Evolutionary conservation across 2,113 vertebrate genomes (phyloP).

Genomic region (Vulpes vulpes): DNA sequence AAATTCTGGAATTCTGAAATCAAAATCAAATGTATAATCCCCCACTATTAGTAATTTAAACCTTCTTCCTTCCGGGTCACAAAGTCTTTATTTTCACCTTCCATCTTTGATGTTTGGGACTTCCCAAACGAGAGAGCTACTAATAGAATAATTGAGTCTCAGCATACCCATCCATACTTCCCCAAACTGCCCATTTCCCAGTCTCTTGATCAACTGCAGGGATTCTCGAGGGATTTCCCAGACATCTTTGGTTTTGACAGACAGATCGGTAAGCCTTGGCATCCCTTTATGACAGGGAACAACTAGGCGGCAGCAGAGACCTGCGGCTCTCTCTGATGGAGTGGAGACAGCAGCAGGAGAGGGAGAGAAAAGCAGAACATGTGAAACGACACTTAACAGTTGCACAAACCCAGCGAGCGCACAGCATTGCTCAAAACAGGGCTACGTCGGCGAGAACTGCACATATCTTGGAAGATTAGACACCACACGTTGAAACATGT

Average conservation of each 20-base stretch:
- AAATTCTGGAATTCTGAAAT: conserved; percentile 75
- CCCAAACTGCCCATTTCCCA: conserved; percentile 99
- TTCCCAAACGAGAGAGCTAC: conserved; percentile 82
- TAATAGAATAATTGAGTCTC: conserved; percentile 84
- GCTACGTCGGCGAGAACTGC: conserved; percentile 82
- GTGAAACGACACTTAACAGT: conserved; percentile 85
- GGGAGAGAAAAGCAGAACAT: conserved; percentile 87
- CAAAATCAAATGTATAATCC: conserved; percentile 17
- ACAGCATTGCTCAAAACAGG: conserved; percentile 77
- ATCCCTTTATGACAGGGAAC: conserved; percentile 99
- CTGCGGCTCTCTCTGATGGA: conserved; percentile 96
- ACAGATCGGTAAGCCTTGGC: conserved; percentile 98
- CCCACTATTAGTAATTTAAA: conserved; percentile 13
- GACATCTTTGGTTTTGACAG: conserved; percentile 99
- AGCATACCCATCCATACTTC: conserved; percentile 99
- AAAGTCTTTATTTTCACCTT: conserved; percentile 85
- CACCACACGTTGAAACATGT: conserved; percentile 76
- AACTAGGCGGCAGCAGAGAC: conserved; percentile 98
- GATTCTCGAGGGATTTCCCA: conserved; percentile 99
- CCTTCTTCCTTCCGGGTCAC: background rate
- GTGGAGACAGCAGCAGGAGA: conserved; percentile 85
- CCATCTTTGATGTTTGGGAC: conserved; percentile 85
- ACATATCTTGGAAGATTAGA: conserved; percentile 80
- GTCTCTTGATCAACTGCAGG: conserved; percentile 98
- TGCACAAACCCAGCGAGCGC: conserved; percentile 69